A percentile compares a stretch with the other conserved stretches of the same genome.
Conservation (phyloP, 35 echinoderm and acorn worm species). For the Hemicentrotus pulcherrimus region DNA sequence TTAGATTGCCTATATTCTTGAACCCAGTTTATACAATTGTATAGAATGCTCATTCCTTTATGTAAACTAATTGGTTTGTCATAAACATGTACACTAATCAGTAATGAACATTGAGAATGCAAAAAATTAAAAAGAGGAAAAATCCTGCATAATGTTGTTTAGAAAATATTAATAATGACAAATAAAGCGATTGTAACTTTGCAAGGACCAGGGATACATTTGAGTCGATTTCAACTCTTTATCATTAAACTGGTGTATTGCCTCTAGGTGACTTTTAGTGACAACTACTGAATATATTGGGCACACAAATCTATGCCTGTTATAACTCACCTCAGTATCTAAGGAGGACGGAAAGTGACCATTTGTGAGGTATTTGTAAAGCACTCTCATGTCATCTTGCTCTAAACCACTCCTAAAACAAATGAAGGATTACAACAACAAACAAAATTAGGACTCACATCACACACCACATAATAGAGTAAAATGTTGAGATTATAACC, state of each 20-base stretch:
- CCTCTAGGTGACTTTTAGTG: background rate
- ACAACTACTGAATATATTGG: background rate
- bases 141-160: too few relatives aligned
- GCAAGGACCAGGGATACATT: background rate
- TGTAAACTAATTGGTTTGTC: too few relatives aligned
- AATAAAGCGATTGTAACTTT: too few relatives aligned
- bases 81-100: too few relatives aligned
- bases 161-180: too few relatives aligned
- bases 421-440: background rate
- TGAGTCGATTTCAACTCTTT: background rate
- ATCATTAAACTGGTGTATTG: background rate
- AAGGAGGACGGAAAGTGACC: constrained; percentile 79
- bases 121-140: too few relatives aligned
- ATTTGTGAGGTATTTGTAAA: constrained; percentile 91
- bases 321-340: constrained; percentile 84
- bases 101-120: too few relatives aligned
- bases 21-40: too few relatives aligned
- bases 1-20: too few relatives aligned
- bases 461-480: too few relatives aligned
- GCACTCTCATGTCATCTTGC: constrained; percentile 95
- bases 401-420: constrained; percentile 85
- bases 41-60: too few relatives aligned
- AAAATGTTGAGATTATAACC: too few relatives aligned
- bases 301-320: background rate
- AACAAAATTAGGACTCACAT: background rate